phyloP scores from a whole-genome alignment of 2,888 invertebrate species.

The Chirona hameri region DNA sequence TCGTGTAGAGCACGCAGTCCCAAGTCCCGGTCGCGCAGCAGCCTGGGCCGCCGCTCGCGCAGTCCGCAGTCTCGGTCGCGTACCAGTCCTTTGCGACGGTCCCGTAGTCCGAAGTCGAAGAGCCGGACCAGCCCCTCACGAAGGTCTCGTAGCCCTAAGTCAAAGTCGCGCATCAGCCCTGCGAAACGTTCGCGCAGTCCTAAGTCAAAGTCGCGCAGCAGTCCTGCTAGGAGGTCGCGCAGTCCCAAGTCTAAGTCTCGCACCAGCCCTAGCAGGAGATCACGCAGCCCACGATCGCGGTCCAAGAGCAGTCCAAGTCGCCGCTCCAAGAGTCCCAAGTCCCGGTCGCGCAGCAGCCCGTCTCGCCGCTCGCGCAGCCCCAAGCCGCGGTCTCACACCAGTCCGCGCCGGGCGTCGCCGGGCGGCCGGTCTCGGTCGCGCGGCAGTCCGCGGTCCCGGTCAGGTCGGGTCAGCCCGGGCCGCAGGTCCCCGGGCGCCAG shows the following conservation, averaged over 20 bases:
- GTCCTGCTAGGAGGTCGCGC: background rate
- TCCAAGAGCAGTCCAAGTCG: background rate
- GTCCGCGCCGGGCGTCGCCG: background rate
- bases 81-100: background rate
- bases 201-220: background rate
- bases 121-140: background rate
- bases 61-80: background rate
- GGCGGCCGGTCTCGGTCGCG: background rate
- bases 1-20: background rate
- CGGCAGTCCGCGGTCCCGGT: background rate
- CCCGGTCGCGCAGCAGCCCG: background rate
- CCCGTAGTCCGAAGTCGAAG: background rate
- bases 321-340: background rate
- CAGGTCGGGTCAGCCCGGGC: background rate
- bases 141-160: background rate
- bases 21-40: background rate
- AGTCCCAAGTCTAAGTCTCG: background rate
- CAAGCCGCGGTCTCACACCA: background rate
- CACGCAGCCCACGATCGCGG: background rate
- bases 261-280: background rate
- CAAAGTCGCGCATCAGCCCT: background rate
- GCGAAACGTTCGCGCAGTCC: background rate
- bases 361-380: background rate
- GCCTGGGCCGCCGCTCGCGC: background rate
- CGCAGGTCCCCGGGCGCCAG: background rate